Conservation (phyloP, 2,113 vertebrate species). For the Caretta caretta region DNA sequence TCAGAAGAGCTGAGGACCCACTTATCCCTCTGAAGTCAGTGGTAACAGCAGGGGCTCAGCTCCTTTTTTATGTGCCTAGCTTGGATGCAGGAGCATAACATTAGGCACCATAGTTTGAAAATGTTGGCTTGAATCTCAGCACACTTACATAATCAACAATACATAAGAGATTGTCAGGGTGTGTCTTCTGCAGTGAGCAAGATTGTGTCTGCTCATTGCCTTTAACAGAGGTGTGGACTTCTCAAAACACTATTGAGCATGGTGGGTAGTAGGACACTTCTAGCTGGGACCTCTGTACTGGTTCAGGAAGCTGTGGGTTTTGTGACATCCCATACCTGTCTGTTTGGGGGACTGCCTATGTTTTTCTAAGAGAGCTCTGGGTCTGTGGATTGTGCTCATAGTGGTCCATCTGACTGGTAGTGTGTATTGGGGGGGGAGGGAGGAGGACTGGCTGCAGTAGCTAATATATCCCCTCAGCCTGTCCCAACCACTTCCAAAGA, state of each 20-base stretch:
- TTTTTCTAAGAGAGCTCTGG: background rate
- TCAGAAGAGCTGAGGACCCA: accelerated
- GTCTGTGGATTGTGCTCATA: accelerated
- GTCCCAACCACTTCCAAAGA: background rate
- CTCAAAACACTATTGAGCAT: background rate
- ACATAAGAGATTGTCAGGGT: background rate
- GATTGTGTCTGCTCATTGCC: background rate
- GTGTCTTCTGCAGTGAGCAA: background rate
- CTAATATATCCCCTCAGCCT: accelerated
- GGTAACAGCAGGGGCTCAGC: accelerated
- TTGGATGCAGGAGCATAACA: background rate
- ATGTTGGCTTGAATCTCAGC: background rate
- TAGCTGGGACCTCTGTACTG: background rate
- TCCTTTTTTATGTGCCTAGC: background rate
- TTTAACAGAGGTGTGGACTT: background rate
- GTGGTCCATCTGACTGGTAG: background rate
- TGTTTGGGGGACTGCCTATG: background rate
- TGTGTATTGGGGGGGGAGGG: too few species aligned
- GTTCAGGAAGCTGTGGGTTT: background rate
- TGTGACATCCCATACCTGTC: accelerated
- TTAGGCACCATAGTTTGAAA: background rate
- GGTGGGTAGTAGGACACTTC: background rate
- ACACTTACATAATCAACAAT: background rate
- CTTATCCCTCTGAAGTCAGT: background rate
- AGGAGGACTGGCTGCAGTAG: background rate